Evolutionary conservation across 2,113 vertebrate species (phyloP), one percentile per base, ranked within the genome.

Genomic region (Prietella phreatophila): DNA sequence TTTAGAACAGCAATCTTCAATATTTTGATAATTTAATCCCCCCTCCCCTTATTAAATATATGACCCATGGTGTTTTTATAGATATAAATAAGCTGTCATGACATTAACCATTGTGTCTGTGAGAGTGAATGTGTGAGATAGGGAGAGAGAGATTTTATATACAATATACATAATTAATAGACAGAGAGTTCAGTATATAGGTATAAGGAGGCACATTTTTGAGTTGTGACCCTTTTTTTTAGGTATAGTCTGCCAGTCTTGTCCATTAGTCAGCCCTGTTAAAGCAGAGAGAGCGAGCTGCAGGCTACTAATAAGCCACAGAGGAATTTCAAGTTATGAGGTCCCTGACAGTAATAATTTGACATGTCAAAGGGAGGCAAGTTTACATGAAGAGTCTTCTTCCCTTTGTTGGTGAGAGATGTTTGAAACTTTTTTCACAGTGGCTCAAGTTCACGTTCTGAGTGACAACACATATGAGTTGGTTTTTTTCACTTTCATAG

Each of bases 181-280:
- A 81, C 82, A 82, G n/a, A 60, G 67, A 47, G n/a, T n/a, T 79
- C 42, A 69, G 71, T 85, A 81, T 87, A 78, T 73, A 67, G 75
- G 53, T 82, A 61, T 61, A 42, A 39, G 33, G 22, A 82, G 56
- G 42, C 63, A 58, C 78, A 89, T 67, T 53, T 85, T 80, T 84
- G 58, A 84, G 60, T 55, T 9, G 47, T 83, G 76, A 67, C 78
- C 30, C n/a, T 58, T 67, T 67, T 81, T 71, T 83, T 50, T 25
- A 69, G 75, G 69, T 83, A 50, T 60, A 83, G 78, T 47, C 73
- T 84, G 86, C 69, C 89, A 90, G 75, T 90, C 89, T 88, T 81
- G 14, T 84, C 81, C 30, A 87, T 90, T 79, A 73, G 19, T 69
- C 47, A 55, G 36, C 14, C 50, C 47, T 53, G 82, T 88, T 63